Conservation (phyloP, 2,113 vertebrate species). For the Martes martes region DNA sequence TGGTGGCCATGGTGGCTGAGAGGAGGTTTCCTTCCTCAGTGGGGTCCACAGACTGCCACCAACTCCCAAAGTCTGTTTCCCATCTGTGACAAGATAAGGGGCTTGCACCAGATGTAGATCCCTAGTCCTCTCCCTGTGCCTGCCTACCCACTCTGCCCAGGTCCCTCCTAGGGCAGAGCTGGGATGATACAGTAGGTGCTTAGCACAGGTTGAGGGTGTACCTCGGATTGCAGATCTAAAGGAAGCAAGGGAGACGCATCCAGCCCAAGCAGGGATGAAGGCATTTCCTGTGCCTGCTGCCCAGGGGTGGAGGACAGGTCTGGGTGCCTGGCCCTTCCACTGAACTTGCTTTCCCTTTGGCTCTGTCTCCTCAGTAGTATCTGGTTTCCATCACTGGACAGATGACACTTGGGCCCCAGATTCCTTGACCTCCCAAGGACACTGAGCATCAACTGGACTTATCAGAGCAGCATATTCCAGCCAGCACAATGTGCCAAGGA, state of each 20-base stretch:
- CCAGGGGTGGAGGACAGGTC: not conserved
- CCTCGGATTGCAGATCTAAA: not conserved
- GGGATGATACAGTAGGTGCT: not conserved
- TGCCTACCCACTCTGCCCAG: accelerated
- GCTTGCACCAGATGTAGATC: accelerated
- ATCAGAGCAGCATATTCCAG: not conserved
- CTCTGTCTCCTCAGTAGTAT: not conserved
- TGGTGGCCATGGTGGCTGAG: not conserved
- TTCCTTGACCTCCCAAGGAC: not conserved
- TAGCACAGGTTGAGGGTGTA: too few species aligned
- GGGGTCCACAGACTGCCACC: not conserved
- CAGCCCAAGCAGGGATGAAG: accelerated
- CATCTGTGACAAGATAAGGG: not conserved
- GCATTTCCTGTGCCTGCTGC: not conserved
- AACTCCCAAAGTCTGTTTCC: not conserved
- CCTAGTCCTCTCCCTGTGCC: not conserved
- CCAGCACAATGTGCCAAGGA: not conserved
- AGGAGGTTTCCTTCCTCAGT: accelerated
- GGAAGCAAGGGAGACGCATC: accelerated
- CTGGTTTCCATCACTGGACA: not conserved
- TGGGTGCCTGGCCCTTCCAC: not conserved
- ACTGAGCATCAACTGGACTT: not conserved
- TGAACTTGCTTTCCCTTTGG: not conserved
- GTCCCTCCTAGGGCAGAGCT: not conserved
- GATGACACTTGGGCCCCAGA: not conserved